These are phyloP conservation scores for Anodontia alba DNA, from an alignment of 2,888 invertebrate species.

Conservation along the genomic window DNA sequence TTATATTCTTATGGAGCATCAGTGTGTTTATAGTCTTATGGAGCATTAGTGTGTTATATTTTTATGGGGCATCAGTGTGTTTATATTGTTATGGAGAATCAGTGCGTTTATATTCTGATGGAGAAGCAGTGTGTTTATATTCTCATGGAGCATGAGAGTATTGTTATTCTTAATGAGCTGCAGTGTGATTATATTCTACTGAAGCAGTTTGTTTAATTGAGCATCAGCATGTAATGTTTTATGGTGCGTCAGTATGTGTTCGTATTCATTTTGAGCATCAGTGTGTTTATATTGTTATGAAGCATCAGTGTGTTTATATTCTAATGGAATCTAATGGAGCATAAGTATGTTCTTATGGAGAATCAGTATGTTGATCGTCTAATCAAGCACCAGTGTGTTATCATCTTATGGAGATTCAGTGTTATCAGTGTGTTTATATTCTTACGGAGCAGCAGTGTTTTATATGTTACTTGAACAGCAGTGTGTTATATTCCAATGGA, in stretches of 20 bases:
- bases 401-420: background rate
- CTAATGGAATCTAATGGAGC: background rate
- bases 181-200: background rate
- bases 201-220: background rate
- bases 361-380: background rate
- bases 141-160: background rate
- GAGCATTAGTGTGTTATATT: background rate
- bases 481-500: background rate
- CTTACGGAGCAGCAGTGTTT: background rate
- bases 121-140: background rate
- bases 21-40: background rate
- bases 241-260: background rate
- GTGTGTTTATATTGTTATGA: background rate
- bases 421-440: background rate
- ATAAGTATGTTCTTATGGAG: background rate
- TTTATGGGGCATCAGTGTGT: background rate
- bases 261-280: background rate
- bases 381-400: background rate
- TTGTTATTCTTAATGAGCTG: background rate
- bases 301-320: background rate
- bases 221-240: too few species aligned
- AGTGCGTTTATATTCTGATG: background rate
- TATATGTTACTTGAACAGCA: background rate
- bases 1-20: background rate
- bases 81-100: background rate